A percentile compares a stretch with the other conserved stretches of the same genome.
Evolutionary conservation across 2,888 invertebrate species (phyloP).

Genomic region (Himalopsyche anomala): DNA sequence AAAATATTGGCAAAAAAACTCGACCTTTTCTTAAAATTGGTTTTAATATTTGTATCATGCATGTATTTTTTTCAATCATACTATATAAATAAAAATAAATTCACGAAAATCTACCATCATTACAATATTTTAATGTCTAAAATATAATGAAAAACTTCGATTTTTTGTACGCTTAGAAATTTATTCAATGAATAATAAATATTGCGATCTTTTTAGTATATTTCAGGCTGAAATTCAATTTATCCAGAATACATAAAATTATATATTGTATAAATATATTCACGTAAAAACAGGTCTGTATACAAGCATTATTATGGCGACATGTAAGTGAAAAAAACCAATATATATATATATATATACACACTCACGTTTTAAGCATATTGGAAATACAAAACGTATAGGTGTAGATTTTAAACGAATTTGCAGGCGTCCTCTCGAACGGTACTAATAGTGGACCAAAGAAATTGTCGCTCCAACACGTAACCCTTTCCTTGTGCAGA

Average conservation of each 20-base stretch:
- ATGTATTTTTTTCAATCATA: too few species aligned
- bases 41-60: too few species aligned
- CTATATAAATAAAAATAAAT: too few species aligned
- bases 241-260: conserved; percentile 11
- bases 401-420: conserved; percentile 46
- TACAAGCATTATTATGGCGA: not conserved
- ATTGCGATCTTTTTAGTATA: not conserved
- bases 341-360: too few species aligned
- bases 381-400: conserved; percentile 29
- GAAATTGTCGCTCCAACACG: conserved; percentile 51
- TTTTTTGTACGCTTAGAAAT: too few species aligned
- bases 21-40: too few species aligned
- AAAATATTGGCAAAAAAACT: too few species aligned
- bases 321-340: not conserved
- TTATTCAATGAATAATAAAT: conserved; percentile 3
- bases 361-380: not conserved
- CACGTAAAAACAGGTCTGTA: not conserved
- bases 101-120: too few species aligned
- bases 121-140: too few species aligned
- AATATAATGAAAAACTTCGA: too few species aligned
- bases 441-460: conserved; percentile 54
- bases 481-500: conserved; percentile 40
- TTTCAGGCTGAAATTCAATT: not conserved
- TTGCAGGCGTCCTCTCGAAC: conserved; percentile 46
- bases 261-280: not conserved